Percentiles rank a stretch among this genome's conserved stretches.
Evolutionary conservation across 2,113 vertebrate genomes (phyloP).

Genomic region (Pterocles burchelli): DNA sequence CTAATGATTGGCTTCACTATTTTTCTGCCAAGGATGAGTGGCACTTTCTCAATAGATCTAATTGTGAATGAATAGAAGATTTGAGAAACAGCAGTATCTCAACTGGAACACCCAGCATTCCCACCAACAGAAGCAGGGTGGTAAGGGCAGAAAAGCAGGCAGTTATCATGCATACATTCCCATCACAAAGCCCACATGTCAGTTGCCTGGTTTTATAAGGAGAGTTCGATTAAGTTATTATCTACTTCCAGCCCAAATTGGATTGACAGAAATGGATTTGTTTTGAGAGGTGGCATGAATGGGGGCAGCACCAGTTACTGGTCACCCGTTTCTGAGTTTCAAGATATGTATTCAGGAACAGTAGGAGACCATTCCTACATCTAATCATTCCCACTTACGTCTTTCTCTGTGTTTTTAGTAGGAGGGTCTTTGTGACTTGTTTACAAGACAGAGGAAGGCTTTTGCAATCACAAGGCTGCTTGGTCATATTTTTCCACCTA

Average conservation of each 20-base stretch:
- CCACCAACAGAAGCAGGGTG: not conserved
- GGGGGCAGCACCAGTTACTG: not conserved
- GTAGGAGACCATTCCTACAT: not conserved
- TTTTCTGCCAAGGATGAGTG: not conserved
- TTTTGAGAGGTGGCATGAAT: not conserved
- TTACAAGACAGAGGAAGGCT: not conserved
- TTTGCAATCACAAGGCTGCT: not conserved
- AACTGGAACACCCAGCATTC: not conserved
- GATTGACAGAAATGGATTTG: not conserved
- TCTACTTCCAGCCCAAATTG: not conserved
- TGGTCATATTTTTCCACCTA: conserved; percentile 1
- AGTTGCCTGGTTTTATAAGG: not conserved
- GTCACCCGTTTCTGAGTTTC: not conserved
- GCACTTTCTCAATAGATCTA: not conserved
- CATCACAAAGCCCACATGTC: not conserved
- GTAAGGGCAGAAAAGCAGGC: not conserved
- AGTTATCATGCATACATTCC: not conserved
- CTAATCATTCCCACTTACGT: not conserved
- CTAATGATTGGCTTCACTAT: conserved; percentile 22
- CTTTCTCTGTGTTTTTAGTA: not conserved
- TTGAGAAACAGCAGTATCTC: not conserved
- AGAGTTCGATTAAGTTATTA: not conserved
- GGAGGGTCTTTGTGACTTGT: conserved; percentile 1
- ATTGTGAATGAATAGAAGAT: not conserved
- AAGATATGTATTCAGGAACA: not conserved